Evolutionary conservation across 2,113 vertebrate species (phyloP), one percentile per base, ranked within the genome.

Genomic region (Perca fluviatilis): DNA sequence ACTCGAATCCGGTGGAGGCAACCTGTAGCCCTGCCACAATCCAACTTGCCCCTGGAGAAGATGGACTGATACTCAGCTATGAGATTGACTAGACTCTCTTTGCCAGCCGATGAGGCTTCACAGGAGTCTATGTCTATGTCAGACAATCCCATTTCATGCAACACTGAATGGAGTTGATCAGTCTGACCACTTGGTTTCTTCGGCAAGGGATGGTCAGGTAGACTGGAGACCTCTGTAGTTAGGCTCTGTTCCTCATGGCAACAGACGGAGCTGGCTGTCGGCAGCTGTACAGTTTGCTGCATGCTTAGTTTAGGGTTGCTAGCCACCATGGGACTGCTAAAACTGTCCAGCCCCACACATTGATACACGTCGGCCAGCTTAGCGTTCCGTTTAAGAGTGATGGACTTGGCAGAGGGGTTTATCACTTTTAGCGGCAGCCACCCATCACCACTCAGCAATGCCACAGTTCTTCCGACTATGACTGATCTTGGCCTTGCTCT

Each of bases 351-450:
- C 10, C 40, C 36, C 18, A 46, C 19, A 8, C 70, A 60, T 1
- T 10, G 14, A 27, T 23, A 60, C 7, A 60, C 46, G 12, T 47
- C 46, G 3, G 46, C 46, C n/a, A 73, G 0, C 14, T 60, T 73
- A 3, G 36, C 7, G 7, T 73, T 71, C 0, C 19, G 19, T n/a
- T 14, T 56, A 10, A 47, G n/a, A 4, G 69, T 72, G 2, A 72
- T 21, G 10, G 10, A n/a, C 6, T 43, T 46, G 2, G 9, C 1
- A 23, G 69, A 70, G 14, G 68, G 74, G 33, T 88, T 88, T 1
- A 88, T 74, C 18, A 79, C 71, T 30, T 77, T 82, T 6, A 86
- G 47, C 3, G 79, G 70, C 7, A 81, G 51, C 70, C 79, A 88
- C 30, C 83, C 65, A 68, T 85, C 82, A 53, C 68, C 74, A 36